These are phyloP conservation scores for Neotoxoptera formosana DNA, from an alignment of 1,140 invertebrate species.

Conservation along the genomic window DNA sequence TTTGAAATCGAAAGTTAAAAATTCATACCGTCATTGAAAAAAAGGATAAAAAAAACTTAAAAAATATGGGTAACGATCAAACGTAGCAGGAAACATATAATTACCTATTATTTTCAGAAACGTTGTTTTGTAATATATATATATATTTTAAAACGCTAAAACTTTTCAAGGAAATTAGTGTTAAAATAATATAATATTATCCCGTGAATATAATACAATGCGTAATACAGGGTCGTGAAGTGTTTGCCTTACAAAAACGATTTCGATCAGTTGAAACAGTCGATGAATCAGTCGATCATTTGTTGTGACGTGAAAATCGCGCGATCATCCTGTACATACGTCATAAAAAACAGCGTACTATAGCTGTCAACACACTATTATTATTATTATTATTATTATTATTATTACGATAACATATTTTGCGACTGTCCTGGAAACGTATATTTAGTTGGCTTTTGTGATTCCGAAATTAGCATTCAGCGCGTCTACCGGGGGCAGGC, in stretches of 20 bases:
- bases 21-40: background rate
- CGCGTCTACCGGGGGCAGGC: background rate
- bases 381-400: too few relatives aligned
- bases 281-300: too few relatives aligned
- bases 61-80: background rate
- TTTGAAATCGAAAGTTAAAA: background rate
- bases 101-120: background rate
- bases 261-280: too few relatives aligned
- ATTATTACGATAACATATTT: too few relatives aligned
- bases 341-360: too few relatives aligned
- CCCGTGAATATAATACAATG: background rate
- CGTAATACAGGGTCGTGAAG: background rate
- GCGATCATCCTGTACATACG: background rate
- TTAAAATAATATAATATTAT: background rate
- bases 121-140: too few relatives aligned
- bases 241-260: background rate
- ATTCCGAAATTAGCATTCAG: background rate
- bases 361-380: too few relatives aligned
- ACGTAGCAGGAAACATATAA: background rate
- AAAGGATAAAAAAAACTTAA: background rate
- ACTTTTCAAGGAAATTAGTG: background rate
- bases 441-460: background rate
- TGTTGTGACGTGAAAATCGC: background rate
- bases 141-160: too few relatives aligned
- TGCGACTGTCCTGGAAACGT: background rate